These are phyloP conservation scores for Drosophila niveifrons DNA, from an alignment of 2,888 invertebrate species.

Conservation along the genomic window DNA sequence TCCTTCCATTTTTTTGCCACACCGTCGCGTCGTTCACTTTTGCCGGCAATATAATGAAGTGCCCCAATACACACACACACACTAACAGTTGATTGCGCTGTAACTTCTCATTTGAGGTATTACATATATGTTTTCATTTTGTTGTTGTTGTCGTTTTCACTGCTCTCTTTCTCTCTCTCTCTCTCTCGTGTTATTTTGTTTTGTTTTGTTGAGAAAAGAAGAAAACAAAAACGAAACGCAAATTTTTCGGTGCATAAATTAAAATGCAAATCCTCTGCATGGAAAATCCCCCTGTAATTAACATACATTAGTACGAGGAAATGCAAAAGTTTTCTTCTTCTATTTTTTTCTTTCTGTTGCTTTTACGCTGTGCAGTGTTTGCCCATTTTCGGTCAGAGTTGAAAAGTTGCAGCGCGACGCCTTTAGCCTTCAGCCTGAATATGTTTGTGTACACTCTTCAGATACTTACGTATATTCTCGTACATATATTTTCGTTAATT, in stretches of 20 bases:
- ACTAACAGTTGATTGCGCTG: conserved; percentile 57
- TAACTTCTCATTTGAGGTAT: conserved; percentile 70
- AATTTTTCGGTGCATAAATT: conserved; percentile 80
- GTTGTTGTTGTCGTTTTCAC: conserved; percentile 39
- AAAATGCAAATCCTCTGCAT: conserved; percentile 83
- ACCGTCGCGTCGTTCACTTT: conserved; percentile 40
- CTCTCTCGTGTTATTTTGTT: conserved; percentile 33
- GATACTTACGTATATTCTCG: conserved; percentile 16
- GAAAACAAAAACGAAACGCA: conserved; percentile 37
- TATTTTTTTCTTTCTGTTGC: conserved; percentile 16
- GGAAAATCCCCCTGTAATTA: conserved; percentile 84
- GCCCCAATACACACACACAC: conserved; percentile 27
- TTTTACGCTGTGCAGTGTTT: neutral
- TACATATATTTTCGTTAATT: conserved; percentile 79
- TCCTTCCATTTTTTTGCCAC: conserved; percentile 21
- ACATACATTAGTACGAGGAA: conserved; percentile 85
- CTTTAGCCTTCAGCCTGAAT: conserved; percentile 20
- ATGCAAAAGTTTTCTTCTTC: conserved; percentile 71
- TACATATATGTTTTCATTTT: conserved; percentile 33
- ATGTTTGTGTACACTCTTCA: conserved; percentile 32
- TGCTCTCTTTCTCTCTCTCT: conserved; percentile 18
- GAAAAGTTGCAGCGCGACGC: conserved; percentile 46
- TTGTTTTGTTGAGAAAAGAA: conserved; percentile 6
- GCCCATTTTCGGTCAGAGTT: conserved; percentile 31
- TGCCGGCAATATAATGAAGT: conserved; percentile 44